phyloP scores from a whole-genome alignment of 2,113 vertebrate species.

The Apteryx mantelli region DNA sequence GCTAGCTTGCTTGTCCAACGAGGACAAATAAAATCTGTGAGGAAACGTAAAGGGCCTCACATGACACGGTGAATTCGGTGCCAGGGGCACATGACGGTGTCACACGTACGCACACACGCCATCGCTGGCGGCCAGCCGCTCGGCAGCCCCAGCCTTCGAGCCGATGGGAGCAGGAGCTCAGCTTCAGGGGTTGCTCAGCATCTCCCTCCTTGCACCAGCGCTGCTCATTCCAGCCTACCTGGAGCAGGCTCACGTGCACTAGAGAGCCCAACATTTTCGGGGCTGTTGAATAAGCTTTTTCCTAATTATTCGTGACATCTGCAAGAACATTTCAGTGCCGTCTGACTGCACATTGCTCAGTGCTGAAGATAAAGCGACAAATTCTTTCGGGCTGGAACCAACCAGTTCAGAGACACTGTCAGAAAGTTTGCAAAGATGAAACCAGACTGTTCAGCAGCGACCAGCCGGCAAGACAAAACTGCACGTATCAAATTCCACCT shows the following conservation, averaged over 20 bases:
- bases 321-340: background rate
- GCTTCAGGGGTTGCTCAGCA: background rate
- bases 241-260: background rate
- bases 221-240: background rate
- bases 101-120: background rate
- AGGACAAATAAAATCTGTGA: background rate
- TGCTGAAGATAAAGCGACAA: background rate
- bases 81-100: slow-evolving; percentile 9
- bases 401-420: background rate
- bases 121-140: background rate
- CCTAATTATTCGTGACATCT: background rate
- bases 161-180: background rate
- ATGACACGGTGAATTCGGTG: background rate
- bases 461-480: background rate
- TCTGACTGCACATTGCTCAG: background rate
- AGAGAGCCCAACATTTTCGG: background rate
- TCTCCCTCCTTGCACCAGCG: background rate
- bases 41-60: background rate
- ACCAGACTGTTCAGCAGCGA: background rate
- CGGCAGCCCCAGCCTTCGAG: background rate
- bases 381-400: background rate
- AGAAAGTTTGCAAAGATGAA: background rate
- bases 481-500: background rate
- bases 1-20: background rate
- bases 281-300: background rate